phyloP scores from a whole-genome alignment of 2,888 invertebrate genomes.

The Cantharis rustica region DNA sequence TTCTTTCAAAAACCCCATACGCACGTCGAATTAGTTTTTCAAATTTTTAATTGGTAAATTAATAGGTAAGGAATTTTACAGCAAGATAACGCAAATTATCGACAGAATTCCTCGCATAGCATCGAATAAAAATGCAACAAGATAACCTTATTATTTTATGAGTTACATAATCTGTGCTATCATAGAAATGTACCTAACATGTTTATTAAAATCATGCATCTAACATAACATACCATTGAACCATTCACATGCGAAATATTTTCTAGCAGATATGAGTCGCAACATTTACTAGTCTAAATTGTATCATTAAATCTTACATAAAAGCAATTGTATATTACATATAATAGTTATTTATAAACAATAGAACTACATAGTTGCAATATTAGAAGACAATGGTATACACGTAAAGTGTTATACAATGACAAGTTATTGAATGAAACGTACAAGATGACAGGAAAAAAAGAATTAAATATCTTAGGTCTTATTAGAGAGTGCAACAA shows the following conservation, averaged over 20 bases:
- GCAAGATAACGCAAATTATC: not conserved
- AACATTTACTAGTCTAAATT: not conserved
- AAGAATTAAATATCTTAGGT: not conserved
- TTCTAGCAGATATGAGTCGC: not conserved
- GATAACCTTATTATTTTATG: not conserved
- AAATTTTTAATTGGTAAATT: not conserved
- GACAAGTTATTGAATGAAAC: not conserved
- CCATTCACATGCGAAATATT: not conserved
- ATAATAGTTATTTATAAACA: not conserved
- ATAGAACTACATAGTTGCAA: not conserved
- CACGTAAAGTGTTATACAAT: not conserved
- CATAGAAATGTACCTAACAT: not conserved
- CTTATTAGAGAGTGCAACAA: not conserved
- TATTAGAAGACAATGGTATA: not conserved
- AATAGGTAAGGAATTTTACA: not conserved
- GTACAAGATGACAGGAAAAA: not conserved
- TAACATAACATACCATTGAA: not conserved
- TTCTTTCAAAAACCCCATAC: not conserved
- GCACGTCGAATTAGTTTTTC: not conserved
- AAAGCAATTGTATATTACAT: not conserved
- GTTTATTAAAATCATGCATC: not conserved
- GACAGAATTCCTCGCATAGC: not conserved
- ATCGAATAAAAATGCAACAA: not conserved
- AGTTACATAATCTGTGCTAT: not conserved
- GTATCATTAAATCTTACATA: not conserved